Conservation (phyloP, 2,888 invertebrate genomes). For the Pandemis corylana region DNA sequence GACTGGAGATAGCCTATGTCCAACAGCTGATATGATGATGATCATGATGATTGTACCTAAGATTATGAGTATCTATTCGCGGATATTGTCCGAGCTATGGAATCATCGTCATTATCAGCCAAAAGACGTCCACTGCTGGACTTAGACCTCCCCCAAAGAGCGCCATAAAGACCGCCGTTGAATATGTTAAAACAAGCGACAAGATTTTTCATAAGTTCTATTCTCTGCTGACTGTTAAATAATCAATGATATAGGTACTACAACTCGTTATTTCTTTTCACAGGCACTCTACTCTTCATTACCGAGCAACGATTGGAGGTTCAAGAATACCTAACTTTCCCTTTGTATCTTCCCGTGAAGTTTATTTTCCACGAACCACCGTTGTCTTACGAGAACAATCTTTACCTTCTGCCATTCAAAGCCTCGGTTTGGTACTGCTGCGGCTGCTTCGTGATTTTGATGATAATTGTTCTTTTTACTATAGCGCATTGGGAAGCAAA, state of each 20-base stretch:
- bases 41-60: no score
- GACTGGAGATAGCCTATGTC: no score
- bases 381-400: slow-evolving; percentile 87
- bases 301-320: slow-evolving; percentile 54
- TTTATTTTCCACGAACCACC: slow-evolving; percentile 88
- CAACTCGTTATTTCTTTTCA: not conserved
- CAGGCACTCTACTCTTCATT: slow-evolving; percentile 63
- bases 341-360: slow-evolving; percentile 65
- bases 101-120: no score
- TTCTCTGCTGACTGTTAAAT: no score
- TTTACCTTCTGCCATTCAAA: slow-evolving; percentile 87
- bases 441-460: slow-evolving; percentile 67
- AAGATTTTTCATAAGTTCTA: no score
- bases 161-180: no score
- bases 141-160: not conserved
- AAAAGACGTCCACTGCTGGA: no score
- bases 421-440: slow-evolving; percentile 85
- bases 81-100: no score
- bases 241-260: no score
- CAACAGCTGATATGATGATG: no score
- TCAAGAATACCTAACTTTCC: slow-evolving; percentile 76
- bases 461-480: slow-evolving; percentile 58
- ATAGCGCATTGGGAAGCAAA: slow-evolving; percentile 66
- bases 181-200: no score
- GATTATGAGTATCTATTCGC: no score